Conservation (phyloP, 1,140 invertebrate genomes). For the Ceratosolen fusciceps region DNA sequence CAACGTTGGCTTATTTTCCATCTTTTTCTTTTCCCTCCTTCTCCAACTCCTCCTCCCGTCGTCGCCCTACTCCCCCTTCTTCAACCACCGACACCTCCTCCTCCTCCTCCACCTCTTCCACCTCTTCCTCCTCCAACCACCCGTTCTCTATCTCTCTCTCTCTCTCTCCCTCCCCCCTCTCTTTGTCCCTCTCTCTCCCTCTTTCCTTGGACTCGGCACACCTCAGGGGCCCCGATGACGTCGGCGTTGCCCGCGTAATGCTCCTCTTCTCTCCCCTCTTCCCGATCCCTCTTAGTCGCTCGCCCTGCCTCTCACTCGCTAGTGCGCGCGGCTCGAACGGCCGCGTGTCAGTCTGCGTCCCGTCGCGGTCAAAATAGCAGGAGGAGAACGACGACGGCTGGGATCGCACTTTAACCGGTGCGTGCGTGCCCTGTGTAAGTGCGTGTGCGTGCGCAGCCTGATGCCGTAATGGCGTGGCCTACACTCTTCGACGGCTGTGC, state of each 20-base stretch:
- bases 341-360: conserved; percentile 65
- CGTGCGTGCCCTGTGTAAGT: background rate
- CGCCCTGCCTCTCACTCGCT: conserved; percentile 55
- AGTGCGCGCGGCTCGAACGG: conserved; percentile 55
- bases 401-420: background rate
- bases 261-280: background rate
- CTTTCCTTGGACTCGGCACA: background rate
- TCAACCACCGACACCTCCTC: background rate
- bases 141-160: background rate
- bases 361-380: conserved; percentile 55
- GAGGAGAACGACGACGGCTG: background rate
- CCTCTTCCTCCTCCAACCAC: background rate
- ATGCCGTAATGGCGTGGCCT: no score
- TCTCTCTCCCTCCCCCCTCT: background rate
- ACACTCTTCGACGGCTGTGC: no score
- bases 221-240: conserved; percentile 28
- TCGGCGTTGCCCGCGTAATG: conserved; percentile 16
- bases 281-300: background rate
- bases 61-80: background rate
- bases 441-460: background rate
- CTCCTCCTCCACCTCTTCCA: background rate
- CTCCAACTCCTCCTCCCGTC: background rate
- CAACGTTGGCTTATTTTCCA: background rate
- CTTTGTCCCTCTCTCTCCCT: background rate
- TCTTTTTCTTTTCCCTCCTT: background rate